Percentiles rank a stretch among this genome's conserved stretches.
phyloP scores from a whole-genome alignment of 2,797 vertebrate genomes.

The Lates japonicus region DNA sequence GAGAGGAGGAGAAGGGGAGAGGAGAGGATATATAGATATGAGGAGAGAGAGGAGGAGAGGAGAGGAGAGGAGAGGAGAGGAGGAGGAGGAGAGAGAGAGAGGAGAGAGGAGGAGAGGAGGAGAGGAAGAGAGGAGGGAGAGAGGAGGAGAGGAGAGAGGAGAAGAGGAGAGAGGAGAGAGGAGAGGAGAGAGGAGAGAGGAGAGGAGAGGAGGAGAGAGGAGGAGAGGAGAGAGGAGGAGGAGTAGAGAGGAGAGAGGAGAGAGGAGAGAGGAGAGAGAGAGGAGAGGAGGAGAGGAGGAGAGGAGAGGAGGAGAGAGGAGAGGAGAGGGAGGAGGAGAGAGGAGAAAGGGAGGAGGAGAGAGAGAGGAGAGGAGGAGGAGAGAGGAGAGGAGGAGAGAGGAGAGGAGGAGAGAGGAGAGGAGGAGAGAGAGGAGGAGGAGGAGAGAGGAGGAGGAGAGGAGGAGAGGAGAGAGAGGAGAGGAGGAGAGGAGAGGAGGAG shows the following conservation, averaged over 20 bases:
- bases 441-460: not conserved
- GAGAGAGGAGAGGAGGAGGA: too few relatives aligned
- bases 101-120: not conserved
- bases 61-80: not conserved
- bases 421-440: too few relatives aligned
- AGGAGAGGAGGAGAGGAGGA: fast-evolving
- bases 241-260: too few relatives aligned
- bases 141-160: not conserved
- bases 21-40: too few relatives aligned
- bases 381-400: too few relatives aligned
- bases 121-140: not conserved
- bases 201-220: not conserved
- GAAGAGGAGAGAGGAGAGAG: not conserved
- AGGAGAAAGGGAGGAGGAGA: too few relatives aligned
- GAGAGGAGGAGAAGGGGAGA: not conserved
- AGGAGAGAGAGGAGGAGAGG: not conserved
- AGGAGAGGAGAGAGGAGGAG: not conserved
- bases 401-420: too few relatives aligned
- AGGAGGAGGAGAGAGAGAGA: too few relatives aligned
- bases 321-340: too few relatives aligned
- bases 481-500: too few relatives aligned
- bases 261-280: not conserved
- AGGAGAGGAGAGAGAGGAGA: too few relatives aligned
- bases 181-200: not conserved
- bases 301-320: not conserved